phyloP scores from a whole-genome alignment of 2,888 invertebrate genomes.

The Drosophila testacea region DNA sequence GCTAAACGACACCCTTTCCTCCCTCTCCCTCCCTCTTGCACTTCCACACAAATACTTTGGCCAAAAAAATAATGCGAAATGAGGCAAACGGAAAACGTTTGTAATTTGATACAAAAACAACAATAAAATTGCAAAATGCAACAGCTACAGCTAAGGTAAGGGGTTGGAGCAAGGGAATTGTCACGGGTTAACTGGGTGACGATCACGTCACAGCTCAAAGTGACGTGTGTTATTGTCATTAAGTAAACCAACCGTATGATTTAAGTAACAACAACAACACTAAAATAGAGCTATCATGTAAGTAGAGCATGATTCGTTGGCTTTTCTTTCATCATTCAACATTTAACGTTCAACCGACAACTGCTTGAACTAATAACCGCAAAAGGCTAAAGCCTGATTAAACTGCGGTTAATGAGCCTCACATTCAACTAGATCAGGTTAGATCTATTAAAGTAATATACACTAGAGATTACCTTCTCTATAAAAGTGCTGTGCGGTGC shows the following conservation, averaged over 20 bases:
- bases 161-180: constrained; percentile 4
- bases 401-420: constrained; percentile 77
- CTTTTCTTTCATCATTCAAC: constrained; percentile 32
- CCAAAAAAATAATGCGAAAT: constrained; percentile 33
- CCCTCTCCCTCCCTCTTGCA: neutral
- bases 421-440: constrained; percentile 2
- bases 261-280: constrained; percentile 14
- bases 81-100: constrained; percentile 37
- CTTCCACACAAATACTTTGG: constrained; percentile 11
- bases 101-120: constrained; percentile 48
- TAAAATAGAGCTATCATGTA: constrained; percentile 14
- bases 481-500: neutral
- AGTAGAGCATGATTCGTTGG: constrained; percentile 23
- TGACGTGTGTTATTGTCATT: constrained; percentile 23
- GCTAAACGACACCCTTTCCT: constrained; percentile 1
- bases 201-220: constrained; percentile 22
- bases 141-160: neutral
- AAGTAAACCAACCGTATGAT: constrained; percentile 64
- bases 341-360: constrained; percentile 28
- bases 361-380: constrained; percentile 75
- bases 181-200: constrained; percentile 20
- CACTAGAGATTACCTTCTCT: constrained; percentile 17
- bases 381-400: constrained; percentile 70
- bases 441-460: constrained; percentile 2
- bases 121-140: constrained; percentile 37